Conservation (phyloP, 2,797 vertebrate genomes). For the Sarcoramphus papa region DNA sequence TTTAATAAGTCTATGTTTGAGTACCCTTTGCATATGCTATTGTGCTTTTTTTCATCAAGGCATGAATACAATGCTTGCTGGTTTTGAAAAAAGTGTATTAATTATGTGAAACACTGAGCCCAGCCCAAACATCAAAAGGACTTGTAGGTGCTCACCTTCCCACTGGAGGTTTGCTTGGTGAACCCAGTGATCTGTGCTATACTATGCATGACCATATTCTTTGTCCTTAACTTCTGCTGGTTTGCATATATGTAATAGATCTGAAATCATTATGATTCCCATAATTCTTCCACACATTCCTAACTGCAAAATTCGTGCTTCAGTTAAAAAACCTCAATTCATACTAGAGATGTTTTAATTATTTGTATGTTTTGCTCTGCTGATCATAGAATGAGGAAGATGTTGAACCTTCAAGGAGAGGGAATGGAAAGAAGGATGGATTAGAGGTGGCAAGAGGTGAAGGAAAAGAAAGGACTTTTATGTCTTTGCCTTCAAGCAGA, state of each 20-base stretch:
- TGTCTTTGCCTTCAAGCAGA: not conserved
- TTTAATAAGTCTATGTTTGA: not conserved
- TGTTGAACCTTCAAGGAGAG: not conserved
- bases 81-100: constrained; percentile 4
- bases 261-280: not conserved
- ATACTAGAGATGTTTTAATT: not conserved
- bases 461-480: not conserved
- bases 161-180: not conserved
- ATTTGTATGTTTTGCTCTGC: not conserved
- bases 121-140: constrained; percentile 37
- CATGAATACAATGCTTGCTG: not conserved
- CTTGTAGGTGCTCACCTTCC: not conserved
- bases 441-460: not conserved
- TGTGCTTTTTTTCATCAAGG: not conserved
- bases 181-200: not conserved
- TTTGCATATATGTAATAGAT: not conserved
- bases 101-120: constrained; percentile 6
- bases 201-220: not conserved
- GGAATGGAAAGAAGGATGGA: not conserved
- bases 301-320: not conserved
- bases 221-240: not conserved
- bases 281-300: not conserved
- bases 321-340: not conserved
- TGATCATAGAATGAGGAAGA: not conserved
- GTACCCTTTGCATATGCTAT: not conserved